Evolutionary conservation across 2,797 vertebrate genomes (phyloP).

Genomic region (Paedocypris micromegethes): DNA sequence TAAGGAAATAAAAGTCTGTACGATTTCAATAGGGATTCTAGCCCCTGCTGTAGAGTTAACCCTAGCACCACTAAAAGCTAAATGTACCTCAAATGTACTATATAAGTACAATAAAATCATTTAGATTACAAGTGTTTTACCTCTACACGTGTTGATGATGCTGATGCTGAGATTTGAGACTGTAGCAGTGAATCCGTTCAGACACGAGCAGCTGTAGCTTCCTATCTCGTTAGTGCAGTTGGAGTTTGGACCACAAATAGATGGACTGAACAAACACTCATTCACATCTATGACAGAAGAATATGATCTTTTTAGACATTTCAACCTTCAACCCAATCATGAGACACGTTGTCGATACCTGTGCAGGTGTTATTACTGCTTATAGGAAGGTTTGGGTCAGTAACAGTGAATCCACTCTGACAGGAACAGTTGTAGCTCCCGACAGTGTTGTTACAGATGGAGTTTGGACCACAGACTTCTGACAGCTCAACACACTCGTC

Average conservation of each 20-base stretch:
- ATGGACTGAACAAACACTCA: neutral
- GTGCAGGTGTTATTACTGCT: neutral
- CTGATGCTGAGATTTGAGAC: neutral
- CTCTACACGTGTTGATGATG: conserved; percentile 20
- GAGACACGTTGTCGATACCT: neutral
- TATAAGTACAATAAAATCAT: too few species aligned
- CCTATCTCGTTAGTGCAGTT: conserved; percentile 17
- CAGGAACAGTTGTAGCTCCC: conserved; percentile 4
- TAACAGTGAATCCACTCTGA: conserved; percentile 1
- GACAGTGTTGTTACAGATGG: conserved; percentile 9
- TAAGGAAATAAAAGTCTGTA: too few species aligned
- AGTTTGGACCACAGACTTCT: conserved; percentile 13
- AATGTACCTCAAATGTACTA: too few species aligned
- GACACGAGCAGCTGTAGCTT: conserved; percentile 27
- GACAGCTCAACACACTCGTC: conserved; percentile 3
- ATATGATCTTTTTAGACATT: neutral
- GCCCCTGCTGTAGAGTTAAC: too few species aligned
- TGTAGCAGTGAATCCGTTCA: conserved; percentile 16
- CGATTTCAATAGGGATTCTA: too few species aligned
- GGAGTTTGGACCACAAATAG: conserved; percentile 16
- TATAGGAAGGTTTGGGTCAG: neutral
- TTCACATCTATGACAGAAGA: neutral
- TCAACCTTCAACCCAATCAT: neutral
- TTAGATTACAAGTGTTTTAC: conserved; percentile 21
- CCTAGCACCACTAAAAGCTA: too few species aligned